Evolutionary conservation across 2,113 vertebrate genomes (phyloP), one percentile per base, ranked within the genome.

Genomic region (Saccopteryx leptura): DNA sequence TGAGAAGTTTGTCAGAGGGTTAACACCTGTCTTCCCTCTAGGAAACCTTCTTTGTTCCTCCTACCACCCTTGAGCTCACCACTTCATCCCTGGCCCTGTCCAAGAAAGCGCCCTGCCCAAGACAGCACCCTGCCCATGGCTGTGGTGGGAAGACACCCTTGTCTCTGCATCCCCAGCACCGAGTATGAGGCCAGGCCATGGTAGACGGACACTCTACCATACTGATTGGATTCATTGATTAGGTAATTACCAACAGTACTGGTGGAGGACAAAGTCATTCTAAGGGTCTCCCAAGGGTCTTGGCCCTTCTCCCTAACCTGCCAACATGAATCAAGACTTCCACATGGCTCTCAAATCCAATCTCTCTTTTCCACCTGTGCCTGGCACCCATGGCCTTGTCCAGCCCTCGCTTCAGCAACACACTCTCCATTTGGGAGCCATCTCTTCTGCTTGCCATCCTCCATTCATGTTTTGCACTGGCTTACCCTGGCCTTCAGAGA

Each of bases 371-470:
- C 52, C 52, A 24, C 5, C 39, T 5, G 2, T 7, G 52, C 28
- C 68, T n/a, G 13, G 31, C 15, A 48, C 10, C 46, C 46, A 1
- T 2, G 9, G 18, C 68, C 24, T 31, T 3, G 4, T 54, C 56
- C 28, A 75, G 48, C 52, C 54, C 19, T 14, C 54, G 28, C 60
- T 52, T 39, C 33, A 13, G 81, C 54, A 13, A 0, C 14, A 11
- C 0, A 3, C 3, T 19, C 21, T 39, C 39, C 5, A 4, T 24
- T 80, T 9, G 23, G 17, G 26, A 74, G 15, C 11, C 1, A 46
- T 33, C 68, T 89, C 71, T 24, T 71, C 60, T 24, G 4, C 33
- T 61, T 58, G 54, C 31, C 3, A 26, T 18, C 69, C 89, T 82
- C 28, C 31, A 7, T 31, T n/a, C 66, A 2, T 6, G 26, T 39